A percentile compares a stretch with the other conserved stretches of the same genome.
Conservation (phyloP, 2,888 invertebrate species). For the Odontothrips loti region DNA sequence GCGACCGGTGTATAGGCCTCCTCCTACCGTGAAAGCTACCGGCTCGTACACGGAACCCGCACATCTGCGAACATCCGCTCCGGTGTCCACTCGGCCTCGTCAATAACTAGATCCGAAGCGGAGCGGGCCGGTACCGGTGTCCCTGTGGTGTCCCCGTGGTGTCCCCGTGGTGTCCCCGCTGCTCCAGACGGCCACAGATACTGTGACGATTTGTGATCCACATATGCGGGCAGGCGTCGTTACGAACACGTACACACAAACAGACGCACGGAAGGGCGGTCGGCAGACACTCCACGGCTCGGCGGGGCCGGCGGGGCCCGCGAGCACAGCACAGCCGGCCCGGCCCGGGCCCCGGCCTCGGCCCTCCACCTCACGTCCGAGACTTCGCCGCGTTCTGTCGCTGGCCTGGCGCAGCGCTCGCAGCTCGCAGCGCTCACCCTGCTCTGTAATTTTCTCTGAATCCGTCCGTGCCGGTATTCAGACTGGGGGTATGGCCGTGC, state of each 20-base stretch:
- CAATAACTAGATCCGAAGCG: no score
- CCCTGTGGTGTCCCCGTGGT: no score
- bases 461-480: conserved; percentile 25
- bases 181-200: no score
- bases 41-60: no score
- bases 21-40: no score
- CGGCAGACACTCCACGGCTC: background rate
- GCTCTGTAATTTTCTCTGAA: conserved; percentile 25
- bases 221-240: no score
- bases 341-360: background rate
- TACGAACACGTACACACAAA: background rate
- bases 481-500: background rate
- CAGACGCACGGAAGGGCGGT: background rate
- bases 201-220: no score
- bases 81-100: no score
- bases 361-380: conserved; percentile 17
- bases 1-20: no score
- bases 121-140: no score
- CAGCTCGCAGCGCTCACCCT: conserved; percentile 5
- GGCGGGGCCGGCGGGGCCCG: background rate
- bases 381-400: conserved; percentile 23
- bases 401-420: background rate
- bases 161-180: no score
- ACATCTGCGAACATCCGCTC: no score
- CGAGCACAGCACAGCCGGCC: background rate